Conservation (phyloP, 2,888 invertebrate genomes). For the Agonopterix heracliana region DNA sequence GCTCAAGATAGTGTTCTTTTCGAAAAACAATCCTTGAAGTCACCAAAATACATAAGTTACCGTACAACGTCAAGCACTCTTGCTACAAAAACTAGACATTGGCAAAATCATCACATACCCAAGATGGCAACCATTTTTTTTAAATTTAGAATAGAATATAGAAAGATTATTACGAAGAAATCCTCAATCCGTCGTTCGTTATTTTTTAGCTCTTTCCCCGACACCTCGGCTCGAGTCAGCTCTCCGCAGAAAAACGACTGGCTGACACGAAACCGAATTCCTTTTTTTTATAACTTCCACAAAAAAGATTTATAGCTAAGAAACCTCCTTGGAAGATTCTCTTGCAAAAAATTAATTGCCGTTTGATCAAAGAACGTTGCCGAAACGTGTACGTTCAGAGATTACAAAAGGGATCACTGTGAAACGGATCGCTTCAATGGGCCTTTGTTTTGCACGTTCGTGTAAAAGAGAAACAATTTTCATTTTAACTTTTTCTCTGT, state of each 20-base stretch:
- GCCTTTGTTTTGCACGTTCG: not conserved
- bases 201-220: slow-evolving; percentile 11
- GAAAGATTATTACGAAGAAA: too few relatives aligned
- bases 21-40: too few relatives aligned
- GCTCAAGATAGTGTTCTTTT: too few relatives aligned
- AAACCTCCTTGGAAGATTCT: not conserved
- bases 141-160: too few relatives aligned
- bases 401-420: not conserved
- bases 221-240: slow-evolving; percentile 9
- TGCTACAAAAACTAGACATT: too few relatives aligned
- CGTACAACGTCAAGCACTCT: too few relatives aligned
- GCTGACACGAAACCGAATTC: not conserved
- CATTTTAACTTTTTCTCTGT: not conserved
- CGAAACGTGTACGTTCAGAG: not conserved
- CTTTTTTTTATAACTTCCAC: not conserved
- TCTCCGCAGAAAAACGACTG: not conserved
- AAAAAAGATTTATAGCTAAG: not conserved
- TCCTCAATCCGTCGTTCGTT: not conserved
- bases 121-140: too few relatives aligned
- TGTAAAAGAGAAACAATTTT: not conserved
- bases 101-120: too few relatives aligned
- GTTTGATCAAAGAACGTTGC: slow-evolving; percentile 13
- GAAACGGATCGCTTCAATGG: not conserved
- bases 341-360: slow-evolving; percentile 17
- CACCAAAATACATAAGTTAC: too few relatives aligned